Evolutionary conservation across 2,888 invertebrate species (phyloP), one percentile per base, ranked within the genome.

Genomic region (Tetranychus piercei): DNA sequence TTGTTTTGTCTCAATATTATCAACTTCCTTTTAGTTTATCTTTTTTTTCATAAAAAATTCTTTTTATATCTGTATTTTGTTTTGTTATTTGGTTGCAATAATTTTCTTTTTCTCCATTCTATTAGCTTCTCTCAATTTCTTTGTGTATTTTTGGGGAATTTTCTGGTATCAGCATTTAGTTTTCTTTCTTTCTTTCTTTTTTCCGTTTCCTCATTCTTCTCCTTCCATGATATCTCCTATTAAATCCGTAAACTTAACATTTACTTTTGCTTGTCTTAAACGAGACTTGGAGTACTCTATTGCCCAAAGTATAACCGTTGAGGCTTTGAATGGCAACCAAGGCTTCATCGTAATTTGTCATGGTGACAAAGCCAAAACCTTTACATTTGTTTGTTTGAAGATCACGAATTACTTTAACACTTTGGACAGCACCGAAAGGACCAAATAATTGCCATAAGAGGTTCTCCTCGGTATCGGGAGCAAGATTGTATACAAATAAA

Each of bases 281-380:
- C 85, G 93, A 94, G 85, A 96, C 94, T 87, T 95, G 95, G 82
- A 95, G 88, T 80, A 94, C 92, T 81, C 95, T 89, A 84, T 93
- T 94, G 81, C 92, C 93, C 81, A 96, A 87, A 80, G 92, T 91
- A 85, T 94, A 94, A 81, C 95, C 95, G 84, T 96, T 95, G 82
- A 96, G 87, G 79, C 92, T 92, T 85, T 94, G 92, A 82, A 95
- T 95, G 80, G 96, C 95, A 81, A 93, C 91, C 78, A 94, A 89
- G 77, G 95, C 93, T 84, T 96, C 95, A 81, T 95, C 94, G 83
- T 96, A 95, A 84, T 94, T 94, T 82, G 94, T 94, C 95, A 96
- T 96, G 79, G 94, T 94, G 80, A 96, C 94, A 84, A 95, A 95
- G 80, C 94, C 96, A 84, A 94, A 96, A 78, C 96, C 96, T 86